A percentile compares a stretch with the other conserved stretches of the same genome.
Conservation (phyloP, 2,797 vertebrate species). For the Platalea minor region DNA sequence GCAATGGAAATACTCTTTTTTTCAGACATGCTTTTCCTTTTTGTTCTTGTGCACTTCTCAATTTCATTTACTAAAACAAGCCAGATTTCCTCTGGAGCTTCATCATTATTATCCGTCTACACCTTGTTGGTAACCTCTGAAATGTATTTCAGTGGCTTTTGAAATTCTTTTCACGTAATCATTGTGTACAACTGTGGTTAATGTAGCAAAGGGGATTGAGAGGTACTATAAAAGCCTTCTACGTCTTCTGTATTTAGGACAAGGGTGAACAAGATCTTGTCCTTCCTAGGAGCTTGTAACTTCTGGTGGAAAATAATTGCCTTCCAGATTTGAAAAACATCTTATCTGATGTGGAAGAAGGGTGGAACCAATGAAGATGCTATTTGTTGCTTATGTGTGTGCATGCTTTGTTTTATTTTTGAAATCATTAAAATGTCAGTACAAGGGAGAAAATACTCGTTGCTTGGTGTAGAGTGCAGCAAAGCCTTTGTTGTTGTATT, state of each 20-base stretch:
- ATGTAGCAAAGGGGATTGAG: neutral
- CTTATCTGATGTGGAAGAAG: neutral
- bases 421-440: neutral
- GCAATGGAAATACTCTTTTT: neutral
- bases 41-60: neutral
- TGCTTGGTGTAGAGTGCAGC: neutral
- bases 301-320: neutral
- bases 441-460: neutral
- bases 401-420: neutral
- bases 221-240: neutral
- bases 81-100: neutral
- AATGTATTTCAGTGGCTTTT: neutral
- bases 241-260: neutral
- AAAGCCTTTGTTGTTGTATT: neutral
- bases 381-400: neutral
- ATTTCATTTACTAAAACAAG: neutral
- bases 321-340: neutral
- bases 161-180: neutral
- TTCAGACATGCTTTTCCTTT: neutral
- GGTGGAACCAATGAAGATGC: neutral
- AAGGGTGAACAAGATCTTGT: neutral
- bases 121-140: neutral
- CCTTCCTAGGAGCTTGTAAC: neutral
- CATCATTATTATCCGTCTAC: neutral
- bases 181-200: neutral